Percentiles rank a stretch among this genome's conserved stretches.
Evolutionary conservation across 2,888 invertebrate species (phyloP).

Genomic region (Corbicula japonica): DNA sequence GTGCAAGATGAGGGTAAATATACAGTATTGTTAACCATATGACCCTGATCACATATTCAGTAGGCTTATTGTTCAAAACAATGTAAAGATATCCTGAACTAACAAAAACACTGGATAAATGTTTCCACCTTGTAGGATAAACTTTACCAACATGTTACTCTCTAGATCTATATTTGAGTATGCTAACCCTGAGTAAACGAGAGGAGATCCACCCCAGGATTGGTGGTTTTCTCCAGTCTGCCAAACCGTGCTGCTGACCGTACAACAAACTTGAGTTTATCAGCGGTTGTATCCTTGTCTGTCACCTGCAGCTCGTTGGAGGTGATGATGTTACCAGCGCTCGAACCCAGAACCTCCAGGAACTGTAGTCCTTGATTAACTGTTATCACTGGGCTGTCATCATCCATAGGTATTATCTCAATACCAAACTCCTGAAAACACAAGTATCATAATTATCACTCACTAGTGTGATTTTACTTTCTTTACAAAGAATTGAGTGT

Average conservation of each 20-base stretch:
- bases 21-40: no score
- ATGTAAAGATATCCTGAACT: no score
- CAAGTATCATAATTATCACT: background rate
- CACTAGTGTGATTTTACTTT: background rate
- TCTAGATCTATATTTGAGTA: no score
- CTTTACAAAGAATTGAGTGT: background rate
- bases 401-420: constrained; percentile 81
- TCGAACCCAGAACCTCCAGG: constrained; percentile 73
- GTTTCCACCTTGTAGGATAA: no score
- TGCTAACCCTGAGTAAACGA: constrained; percentile 81
- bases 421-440: constrained; percentile 80
- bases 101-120: no score
- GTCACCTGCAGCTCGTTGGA: constrained; percentile 75
- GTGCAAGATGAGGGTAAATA: no score
- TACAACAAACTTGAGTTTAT: constrained; percentile 77
- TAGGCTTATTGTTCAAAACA: no score
- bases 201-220: constrained; percentile 67
- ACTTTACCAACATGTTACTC: no score
- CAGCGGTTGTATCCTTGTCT: constrained; percentile 79
- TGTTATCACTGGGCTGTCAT: constrained; percentile 82
- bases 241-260: constrained; percentile 79
- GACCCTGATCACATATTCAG: no score
- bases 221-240: constrained; percentile 74
- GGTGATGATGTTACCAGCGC: constrained; percentile 79
- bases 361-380: constrained; percentile 82